Evolutionary conservation across 2,113 vertebrate genomes (phyloP), one percentile per base, ranked within the genome.

Genomic region (Mormyrus lacerda): DNA sequence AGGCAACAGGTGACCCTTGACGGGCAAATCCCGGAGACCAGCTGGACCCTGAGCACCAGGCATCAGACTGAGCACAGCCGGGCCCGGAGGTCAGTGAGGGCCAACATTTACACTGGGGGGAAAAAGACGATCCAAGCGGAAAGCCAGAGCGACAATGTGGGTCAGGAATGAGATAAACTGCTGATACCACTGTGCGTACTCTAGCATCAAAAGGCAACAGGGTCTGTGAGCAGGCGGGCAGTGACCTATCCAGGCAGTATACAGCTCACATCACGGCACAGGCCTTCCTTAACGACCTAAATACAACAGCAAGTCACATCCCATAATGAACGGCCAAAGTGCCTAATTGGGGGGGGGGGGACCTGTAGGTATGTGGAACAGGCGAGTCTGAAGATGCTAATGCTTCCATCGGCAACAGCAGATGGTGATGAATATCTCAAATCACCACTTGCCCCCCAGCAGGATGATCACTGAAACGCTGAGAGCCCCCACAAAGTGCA

Each of bases 401-500:
- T 44, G 44, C n/a, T n/a, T 48, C n/a, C 21, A 9, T 24, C 83
- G 11, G 0, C 45, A 0, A 85, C 83, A 85, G 44, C 21, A 27
- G 45, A 45, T 9, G 24, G 24, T 45, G n/a, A 48, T 85, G 7
- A 85, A 85, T 85, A 50, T 9, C 44, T 27, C n/a, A 27, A 85
- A 85, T 51, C 47, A 17, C 76, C 4, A 21, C 47, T 47, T 27
- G 6, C n/a, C 44, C 44, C 9, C 1, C 17, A 11, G 84, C 44
- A 85, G 13, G n/a, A 15, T 11, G 11, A 48, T 48, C 1, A 9
- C 24, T 27, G 19, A 85, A 84, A 84, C 4, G 19, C 3, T 10
- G 83, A 50, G 24, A 48, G 44, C 47, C 73, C 88, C 85, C 87
- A 88, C 88, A 27, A 90, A 91, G 88, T 89, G 83, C 88, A 91